Percentiles rank a stretch among this genome's conserved stretches.
These are phyloP conservation scores for Brassicogethes aeneus DNA, from an alignment of 2,888 invertebrate species.

Conservation along the genomic window DNA sequence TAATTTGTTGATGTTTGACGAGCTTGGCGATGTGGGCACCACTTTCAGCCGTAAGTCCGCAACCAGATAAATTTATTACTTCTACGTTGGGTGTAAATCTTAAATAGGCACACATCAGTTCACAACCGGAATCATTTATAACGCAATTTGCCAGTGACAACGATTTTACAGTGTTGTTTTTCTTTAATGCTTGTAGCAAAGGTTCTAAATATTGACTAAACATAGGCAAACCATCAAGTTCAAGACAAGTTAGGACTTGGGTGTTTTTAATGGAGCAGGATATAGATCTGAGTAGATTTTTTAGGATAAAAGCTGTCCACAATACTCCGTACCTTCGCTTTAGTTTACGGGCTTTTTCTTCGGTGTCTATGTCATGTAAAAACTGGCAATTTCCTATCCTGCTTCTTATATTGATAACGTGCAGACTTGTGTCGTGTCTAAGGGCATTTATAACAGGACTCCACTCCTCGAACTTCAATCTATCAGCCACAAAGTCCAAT, in stretches of 20 bases:
- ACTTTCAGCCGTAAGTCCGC: constrained; percentile 55
- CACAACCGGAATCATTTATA: constrained; percentile 64
- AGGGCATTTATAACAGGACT: constrained; percentile 63
- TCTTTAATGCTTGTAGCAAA: constrained; percentile 47
- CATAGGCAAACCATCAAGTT: constrained; percentile 65
- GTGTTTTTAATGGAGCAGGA: constrained; percentile 55
- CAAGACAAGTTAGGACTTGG: constrained; percentile 50
- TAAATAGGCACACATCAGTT: constrained; percentile 58
- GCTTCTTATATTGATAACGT: constrained; percentile 58
- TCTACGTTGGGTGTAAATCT: constrained; percentile 58
- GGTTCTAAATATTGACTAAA: constrained; percentile 52
- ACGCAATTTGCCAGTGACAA: constrained; percentile 59
- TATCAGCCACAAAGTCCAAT: constrained; percentile 62
- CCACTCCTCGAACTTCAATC: constrained; percentile 70
- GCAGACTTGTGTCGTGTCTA: constrained; percentile 60
- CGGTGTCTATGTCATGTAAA: constrained; percentile 44
- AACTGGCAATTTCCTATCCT: constrained; percentile 35
- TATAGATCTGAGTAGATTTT: constrained; percentile 55
- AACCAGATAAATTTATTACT: constrained; percentile 59
- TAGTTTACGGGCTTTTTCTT: constrained; percentile 53
- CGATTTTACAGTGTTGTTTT: constrained; percentile 56
- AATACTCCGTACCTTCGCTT: constrained; percentile 39
- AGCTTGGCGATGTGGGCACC: constrained; percentile 57
- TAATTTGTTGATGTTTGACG: constrained; percentile 46
- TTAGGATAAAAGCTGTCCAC: constrained; percentile 61